Evolutionary conservation across 2,888 invertebrate genomes (phyloP), one percentile per base, ranked within the genome.

Genomic region (Nomada hirtipes): DNA sequence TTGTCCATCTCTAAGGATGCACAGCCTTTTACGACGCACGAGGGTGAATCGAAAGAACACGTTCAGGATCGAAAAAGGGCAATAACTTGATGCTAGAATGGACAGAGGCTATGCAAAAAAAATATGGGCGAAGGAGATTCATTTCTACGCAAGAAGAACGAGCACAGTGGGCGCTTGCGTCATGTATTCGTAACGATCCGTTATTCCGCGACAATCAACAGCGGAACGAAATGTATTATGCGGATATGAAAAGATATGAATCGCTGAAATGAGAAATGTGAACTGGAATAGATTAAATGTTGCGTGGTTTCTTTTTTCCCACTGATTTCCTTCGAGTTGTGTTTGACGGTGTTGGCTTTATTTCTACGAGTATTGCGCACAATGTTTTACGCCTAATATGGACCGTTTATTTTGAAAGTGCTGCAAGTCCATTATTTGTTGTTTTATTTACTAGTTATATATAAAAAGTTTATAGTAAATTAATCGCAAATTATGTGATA

Each of bases 1-100:
- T 79, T 77, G 73, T 85, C 73, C 80, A 36, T 55, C 53, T 26
- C 70, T 67, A 79, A 76, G 64, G 68, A 82, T 70, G 59, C 67
- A 76, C 69, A 23, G 59, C 55, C 74, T 81, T 81, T 81, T 70
- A 76, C 73, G 65, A 57, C 60, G 52, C 47, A 61, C 36, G 60
- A 74, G 60, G 65, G 65, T 79, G 60, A 73, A 65, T 59, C 64
- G 73, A 78, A 73, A 60, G 78, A 78, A 73, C 69, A 50, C 64
- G 60, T 69, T 23, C 44, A 36, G 47, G 63, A 82, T 82, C 64
- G 75, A 70, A 67, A 71, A 64, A 76, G 52, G 74, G 57, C 65
- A 76, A 65, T 59, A 50, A 72, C 61, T 70, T 76, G 73, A 65
- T 61, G 60, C 60, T 68, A n/a, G 29, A 59, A 44, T 69, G n/a